These are phyloP conservation scores for Mellilla xanthometata DNA, from an alignment of 2,888 invertebrate genomes.

Conservation along the genomic window DNA sequence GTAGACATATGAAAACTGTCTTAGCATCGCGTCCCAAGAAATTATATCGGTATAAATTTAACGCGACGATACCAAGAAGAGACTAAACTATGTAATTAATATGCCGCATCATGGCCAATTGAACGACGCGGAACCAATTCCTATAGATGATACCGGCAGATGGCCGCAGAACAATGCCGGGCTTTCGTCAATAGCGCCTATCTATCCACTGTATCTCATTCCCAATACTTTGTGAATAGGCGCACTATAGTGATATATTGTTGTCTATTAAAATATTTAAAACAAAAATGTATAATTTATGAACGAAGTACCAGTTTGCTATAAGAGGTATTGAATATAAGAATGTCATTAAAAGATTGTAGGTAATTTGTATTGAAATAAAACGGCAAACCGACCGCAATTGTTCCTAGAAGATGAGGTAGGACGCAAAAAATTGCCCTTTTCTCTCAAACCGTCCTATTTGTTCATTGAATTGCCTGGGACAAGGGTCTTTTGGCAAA, in stretches of 20 bases:
- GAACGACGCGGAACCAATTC: conserved; percentile 41
- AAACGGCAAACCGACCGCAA: conserved; percentile 40
- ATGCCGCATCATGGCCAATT: conserved; percentile 42
- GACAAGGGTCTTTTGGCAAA: conserved; percentile 53
- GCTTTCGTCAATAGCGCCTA: conserved; percentile 45
- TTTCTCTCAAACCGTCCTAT: conserved; percentile 53
- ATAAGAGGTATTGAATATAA: conserved; percentile 11
- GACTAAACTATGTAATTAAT: conserved; percentile 30
- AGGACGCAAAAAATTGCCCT: conserved; percentile 56
- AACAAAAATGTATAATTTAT: conserved; percentile 10
- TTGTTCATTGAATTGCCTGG: conserved; percentile 51
- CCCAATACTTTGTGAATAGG: conserved; percentile 22
- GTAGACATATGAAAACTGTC: not conserved
- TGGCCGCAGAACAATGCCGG: conserved; percentile 53
- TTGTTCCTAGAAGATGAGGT: conserved; percentile 49
- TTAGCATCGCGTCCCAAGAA: not conserved
- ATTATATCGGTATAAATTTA: not conserved
- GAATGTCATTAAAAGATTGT: conserved; percentile 18
- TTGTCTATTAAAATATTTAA: conserved; percentile 7
- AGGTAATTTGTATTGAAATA: conserved; percentile 30
- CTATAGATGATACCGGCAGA: conserved; percentile 53
- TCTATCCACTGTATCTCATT: conserved; percentile 23
- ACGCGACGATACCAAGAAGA: conserved; percentile 12
- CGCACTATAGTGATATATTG: conserved; percentile 7
- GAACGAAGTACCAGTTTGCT: conserved; percentile 1